Evolutionary conservation across 1,140 invertebrate genomes (phyloP), one percentile per base, ranked within the genome.

Genomic region (Bursaphelenchus mucronatus): DNA sequence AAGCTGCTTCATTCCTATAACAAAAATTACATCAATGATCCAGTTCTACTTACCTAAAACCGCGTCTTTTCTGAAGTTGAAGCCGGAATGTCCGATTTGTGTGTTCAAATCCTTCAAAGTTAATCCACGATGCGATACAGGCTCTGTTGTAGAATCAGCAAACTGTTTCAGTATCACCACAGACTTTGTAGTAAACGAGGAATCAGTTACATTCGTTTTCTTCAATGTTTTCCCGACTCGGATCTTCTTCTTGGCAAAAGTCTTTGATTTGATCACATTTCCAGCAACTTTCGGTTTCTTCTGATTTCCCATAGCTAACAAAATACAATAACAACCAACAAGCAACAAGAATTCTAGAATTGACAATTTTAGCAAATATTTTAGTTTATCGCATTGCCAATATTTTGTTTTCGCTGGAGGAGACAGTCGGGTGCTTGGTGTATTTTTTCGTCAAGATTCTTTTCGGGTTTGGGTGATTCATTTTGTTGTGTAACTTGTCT

Each of bases 1-100:
- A 71, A 59, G n/a, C 44, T 67, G 67, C 15, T 71, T 69, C 13
- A 71, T 17, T n/a, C 68, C 66, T 67, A 49, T 71, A 71, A 67
- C n/a, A n/a, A 64, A 66, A 11, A 21, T 15, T 13, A 15, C 10
- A 69, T 58, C 13, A 40, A 11, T 70, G 2, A 3, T 63, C 1
- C 13, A 64, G n/a, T 11, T 30, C 5, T 30, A 56, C 68, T 64
- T 52, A 72, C 67, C 69, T n/a, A 68, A 52, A 9, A 68, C 56
- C 19, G 67, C 67, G 43, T 68, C 68, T 19, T 68, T 56, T 39
- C 67, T 43, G 15, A 72, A 43, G 43, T 15, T 15, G 15, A 67
- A 17, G 39, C 21, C 40, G 17, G 21, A 51, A 65, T 68, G 67
- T 17, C 67, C 56, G 9, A 71, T 46, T 63, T 71, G 67, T 13